phyloP scores from a whole-genome alignment of 1,140 invertebrate species.

The Colletes gigas region DNA sequence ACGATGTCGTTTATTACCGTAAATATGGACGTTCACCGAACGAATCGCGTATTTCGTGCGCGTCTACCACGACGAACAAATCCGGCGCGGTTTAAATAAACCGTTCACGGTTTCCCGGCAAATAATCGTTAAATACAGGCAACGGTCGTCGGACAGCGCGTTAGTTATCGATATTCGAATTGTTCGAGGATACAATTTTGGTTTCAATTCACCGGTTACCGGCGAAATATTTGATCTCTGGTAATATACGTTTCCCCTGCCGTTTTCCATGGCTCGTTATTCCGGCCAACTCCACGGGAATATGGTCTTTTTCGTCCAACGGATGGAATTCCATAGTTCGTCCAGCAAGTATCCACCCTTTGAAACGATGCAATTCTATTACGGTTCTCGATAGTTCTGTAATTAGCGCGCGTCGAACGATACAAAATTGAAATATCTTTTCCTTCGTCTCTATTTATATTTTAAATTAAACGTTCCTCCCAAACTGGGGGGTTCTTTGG shows the following conservation, averaged over 20 bases:
- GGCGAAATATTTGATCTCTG: constrained; percentile 1
- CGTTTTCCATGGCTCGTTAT: constrained; percentile 11
- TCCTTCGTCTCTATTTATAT: background rate
- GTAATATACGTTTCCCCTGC: constrained; percentile 3
- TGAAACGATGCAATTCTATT: background rate
- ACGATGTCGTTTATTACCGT: too few species aligned
- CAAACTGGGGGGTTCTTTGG: too few species aligned
- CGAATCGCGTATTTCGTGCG: background rate
- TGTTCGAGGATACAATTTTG: constrained; percentile 2
- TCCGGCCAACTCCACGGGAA: too few species aligned
- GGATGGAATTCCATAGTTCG: background rate
- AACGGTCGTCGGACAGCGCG: background rate
- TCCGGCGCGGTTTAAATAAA: background rate
- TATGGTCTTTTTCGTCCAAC: background rate
- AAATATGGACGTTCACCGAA: background rate
- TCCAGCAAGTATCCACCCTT: background rate
- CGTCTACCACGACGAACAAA: background rate
- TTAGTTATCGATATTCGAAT: background rate
- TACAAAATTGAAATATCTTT: background rate
- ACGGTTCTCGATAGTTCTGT: too few species aligned
- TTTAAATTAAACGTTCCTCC: too few species aligned
- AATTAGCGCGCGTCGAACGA: background rate
- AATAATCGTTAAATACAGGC: constrained; percentile 17
- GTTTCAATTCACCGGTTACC: background rate
- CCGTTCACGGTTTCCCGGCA: background rate